These are phyloP conservation scores for Magallana nippona DNA, from an alignment of 2,888 invertebrate species.

Conservation along the genomic window DNA sequence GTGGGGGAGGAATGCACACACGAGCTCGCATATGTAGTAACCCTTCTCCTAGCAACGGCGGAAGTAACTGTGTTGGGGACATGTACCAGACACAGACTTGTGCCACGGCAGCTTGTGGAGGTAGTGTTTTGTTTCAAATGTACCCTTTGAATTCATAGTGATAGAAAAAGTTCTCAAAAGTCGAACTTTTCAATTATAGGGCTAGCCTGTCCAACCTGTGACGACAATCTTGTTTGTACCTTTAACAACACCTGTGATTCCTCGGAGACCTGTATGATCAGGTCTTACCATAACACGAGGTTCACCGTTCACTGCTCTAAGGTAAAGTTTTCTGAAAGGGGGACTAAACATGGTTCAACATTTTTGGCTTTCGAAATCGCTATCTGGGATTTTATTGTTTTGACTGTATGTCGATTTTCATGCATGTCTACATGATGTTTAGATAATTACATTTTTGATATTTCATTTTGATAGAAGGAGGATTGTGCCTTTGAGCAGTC, in stretches of 20 bases:
- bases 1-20: not conserved
- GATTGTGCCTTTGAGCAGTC: no score
- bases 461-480: no score
- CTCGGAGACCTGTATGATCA: slow-evolving; percentile 7
- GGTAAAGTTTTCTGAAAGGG: not conserved
- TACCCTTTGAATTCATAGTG: not conserved
- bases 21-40: not conserved
- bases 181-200: not conserved
- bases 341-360: no score
- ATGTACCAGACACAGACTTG: not conserved
- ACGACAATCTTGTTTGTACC: not conserved
- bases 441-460: no score
- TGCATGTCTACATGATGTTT: no score
- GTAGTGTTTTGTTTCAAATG: not conserved
- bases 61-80: not conserved
- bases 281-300: not conserved
- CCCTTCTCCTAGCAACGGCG: not conserved
- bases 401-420: no score
- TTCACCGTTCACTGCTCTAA: slow-evolving; percentile 14
- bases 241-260: slow-evolving; percentile 15
- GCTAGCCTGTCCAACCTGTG: not conserved
- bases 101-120: not conserved
- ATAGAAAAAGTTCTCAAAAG: not conserved
- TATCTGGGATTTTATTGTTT: no score
- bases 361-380: no score